Evolutionary conservation across 2,888 invertebrate genomes (phyloP), one percentile per base, ranked within the genome.

Genomic region (Helleia helle): DNA sequence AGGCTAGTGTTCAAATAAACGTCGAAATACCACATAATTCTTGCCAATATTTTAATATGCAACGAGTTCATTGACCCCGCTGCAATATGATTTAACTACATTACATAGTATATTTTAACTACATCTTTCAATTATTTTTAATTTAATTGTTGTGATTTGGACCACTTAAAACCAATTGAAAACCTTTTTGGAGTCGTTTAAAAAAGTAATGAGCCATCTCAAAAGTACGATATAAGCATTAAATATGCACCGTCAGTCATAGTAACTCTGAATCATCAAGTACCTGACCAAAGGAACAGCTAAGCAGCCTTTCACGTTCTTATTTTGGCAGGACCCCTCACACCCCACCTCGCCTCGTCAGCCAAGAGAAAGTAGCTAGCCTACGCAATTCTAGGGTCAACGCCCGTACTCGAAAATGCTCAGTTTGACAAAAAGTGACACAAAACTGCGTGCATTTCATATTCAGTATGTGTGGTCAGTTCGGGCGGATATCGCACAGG

Each of bases 381-480:
- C 80, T 80, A 83, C 81, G 84, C 83, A 84, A 80, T 79, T 68
- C 68, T 76, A 73, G 76, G 83, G 83, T 83, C 83, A 71, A 71
- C 65, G 83, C 73, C 81, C 83, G 73, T 67, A 77, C 77, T 76
- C 80, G 67, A 79, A 84, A 84, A 80, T 80, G 68, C 74, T 74
- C 62, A 75, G 72, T 75, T 76, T 79, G 75, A 71, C 79, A 63
- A 79, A 80, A 77, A 77, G 79, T 79, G 76, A 81, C 81, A 83
- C 80, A 83, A 75, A 58, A 73, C 71, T 61, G 70, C 65, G 59
- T 68, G 60, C 71, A 76, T 73, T 83, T 80, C 72, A 76, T 79
- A 81, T 83, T 77, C 79, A 70, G 66, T 67, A 67, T 72, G 76
- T 75, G 79, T 70, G 77, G 72, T 72, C 74, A 76, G 72, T 76